Base-by-base conservation (phyloP, 2,113 vertebrate genomes). In the Colossoma macropomum region DNA sequence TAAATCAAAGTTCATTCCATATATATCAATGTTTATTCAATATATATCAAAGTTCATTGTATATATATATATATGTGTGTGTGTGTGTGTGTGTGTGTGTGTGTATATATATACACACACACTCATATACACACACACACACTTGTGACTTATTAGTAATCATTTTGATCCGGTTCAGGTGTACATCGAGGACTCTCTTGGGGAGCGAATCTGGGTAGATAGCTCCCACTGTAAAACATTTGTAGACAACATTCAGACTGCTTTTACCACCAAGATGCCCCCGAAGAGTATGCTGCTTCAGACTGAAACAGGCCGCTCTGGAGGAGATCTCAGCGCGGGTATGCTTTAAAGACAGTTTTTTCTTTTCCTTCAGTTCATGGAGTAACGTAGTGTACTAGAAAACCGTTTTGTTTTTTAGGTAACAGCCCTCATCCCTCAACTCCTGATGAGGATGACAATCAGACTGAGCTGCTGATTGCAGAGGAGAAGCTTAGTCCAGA, bases 131-230 rank as follows among this genome's bases (percentile, higher is more conserved):
- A n/a, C n/a, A n/a, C n/a, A n/a, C n/a, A n/a, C n/a, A n/a, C n/a
- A n/a, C n/a, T n/a, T 52, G 16, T 52, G 50, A 16, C 16, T 13
- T 27, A 21, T 25, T 41, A 25, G 1, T 50, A 1, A 23, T 59
- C 2, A 8, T 59, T 59, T 59, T 66, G 30, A 0, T 86, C 25
- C 74, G 62, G 3, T 63, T 0, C 81, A 99, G 98, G 98, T 99
- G 10, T 99, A 99, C 90, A 99, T 99, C 0, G 98, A 99, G 78
- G 98, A 99, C 89, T 99, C 98, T 0, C 91, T 99, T 7, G 97
- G 98, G 0, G 98, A 99, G 82, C 94, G 98, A 34, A 97, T 99
- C 90, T 99, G 98, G 98, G 98, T 99, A 82, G 98, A 99, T 92
- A 98, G 98, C 86, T 96, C 94, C 16, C 98, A 99, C 90, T 99